These are phyloP conservation scores for Chiloscyllium plagiosum DNA, from an alignment of 2,113 vertebrate genomes.

Conservation along the genomic window DNA sequence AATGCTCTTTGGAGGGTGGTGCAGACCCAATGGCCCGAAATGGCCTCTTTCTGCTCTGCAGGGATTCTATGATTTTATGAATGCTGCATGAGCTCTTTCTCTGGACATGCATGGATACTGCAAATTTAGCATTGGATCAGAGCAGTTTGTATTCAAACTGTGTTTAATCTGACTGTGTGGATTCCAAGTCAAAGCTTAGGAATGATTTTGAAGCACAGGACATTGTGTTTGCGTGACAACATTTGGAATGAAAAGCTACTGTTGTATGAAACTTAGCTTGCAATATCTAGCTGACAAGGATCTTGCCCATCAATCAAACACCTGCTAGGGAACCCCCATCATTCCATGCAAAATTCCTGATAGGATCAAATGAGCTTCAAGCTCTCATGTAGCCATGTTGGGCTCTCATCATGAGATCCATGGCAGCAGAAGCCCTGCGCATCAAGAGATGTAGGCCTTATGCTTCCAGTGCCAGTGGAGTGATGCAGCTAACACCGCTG, in stretches of 20 bases:
- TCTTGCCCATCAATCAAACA: not conserved
- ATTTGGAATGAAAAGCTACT: not conserved
- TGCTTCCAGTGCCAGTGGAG: too few species aligned
- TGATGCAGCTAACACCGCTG: not conserved
- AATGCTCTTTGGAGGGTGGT: too few species aligned
- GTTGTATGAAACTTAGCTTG: not conserved
- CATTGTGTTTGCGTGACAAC: not conserved
- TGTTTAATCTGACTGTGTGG: not conserved
- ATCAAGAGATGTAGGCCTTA: too few species aligned
- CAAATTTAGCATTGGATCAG: not conserved
- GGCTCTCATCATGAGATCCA: too few species aligned
- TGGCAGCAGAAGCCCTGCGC: not conserved
- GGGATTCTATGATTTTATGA: too few species aligned
- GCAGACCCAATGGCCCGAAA: too few species aligned
- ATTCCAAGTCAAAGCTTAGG: not conserved
- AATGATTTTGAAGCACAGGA: not conserved
- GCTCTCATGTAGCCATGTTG: too few species aligned
- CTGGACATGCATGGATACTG: not conserved
- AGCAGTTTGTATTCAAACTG: not conserved
- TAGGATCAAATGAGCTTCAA: not conserved
- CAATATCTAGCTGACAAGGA: not conserved
- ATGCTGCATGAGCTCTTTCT: not conserved
- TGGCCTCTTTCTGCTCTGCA: too few species aligned
- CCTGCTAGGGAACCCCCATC: not conserved
- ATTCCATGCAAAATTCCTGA: not conserved